phyloP scores from a whole-genome alignment of 2,113 vertebrate species.

The Emydura subglobosa region DNA sequence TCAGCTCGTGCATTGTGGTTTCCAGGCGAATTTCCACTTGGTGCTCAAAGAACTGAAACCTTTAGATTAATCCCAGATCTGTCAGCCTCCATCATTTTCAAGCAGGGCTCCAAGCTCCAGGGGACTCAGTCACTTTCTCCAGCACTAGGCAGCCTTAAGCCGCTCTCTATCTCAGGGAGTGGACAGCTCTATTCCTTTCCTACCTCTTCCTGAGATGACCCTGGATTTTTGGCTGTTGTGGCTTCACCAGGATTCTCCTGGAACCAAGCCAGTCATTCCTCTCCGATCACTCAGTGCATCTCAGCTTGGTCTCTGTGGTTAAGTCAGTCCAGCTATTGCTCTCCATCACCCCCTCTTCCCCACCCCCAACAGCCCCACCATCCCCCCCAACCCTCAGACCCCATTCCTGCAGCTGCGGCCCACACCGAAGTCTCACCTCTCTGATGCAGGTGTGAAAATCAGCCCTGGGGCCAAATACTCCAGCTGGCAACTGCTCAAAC shows the following conservation, averaged over 20 bases:
- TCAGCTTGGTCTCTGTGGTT: background rate
- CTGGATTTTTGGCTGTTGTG: constrained; percentile 1
- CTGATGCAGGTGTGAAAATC: constrained; percentile 16
- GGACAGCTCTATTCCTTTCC: constrained; percentile 29
- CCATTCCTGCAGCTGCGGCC: background rate
- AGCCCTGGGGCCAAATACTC: background rate
- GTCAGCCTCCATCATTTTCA: constrained; percentile 74
- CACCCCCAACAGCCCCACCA: background rate
- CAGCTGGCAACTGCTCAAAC: background rate
- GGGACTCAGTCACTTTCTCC: constrained; percentile 24
- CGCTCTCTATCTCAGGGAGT: constrained; percentile 27
- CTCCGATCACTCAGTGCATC: background rate
- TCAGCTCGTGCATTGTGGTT: constrained; percentile 51
- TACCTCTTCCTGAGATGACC: constrained; percentile 54
- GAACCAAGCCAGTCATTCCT: constrained; percentile 23
- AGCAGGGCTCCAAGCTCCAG: constrained; percentile 46
- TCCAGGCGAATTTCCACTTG: constrained; percentile 75
- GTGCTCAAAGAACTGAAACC: constrained; percentile 70
- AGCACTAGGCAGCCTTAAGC: constrained; percentile 36
- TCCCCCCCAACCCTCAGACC: background rate
- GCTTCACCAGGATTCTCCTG: background rate
- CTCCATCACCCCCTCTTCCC: background rate
- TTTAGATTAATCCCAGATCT: constrained; percentile 77
- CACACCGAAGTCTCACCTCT: background rate
- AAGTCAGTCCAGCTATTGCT: background rate